Conservation (phyloP, 2,888 invertebrate genomes). For the Cordilura impudica region DNA sequence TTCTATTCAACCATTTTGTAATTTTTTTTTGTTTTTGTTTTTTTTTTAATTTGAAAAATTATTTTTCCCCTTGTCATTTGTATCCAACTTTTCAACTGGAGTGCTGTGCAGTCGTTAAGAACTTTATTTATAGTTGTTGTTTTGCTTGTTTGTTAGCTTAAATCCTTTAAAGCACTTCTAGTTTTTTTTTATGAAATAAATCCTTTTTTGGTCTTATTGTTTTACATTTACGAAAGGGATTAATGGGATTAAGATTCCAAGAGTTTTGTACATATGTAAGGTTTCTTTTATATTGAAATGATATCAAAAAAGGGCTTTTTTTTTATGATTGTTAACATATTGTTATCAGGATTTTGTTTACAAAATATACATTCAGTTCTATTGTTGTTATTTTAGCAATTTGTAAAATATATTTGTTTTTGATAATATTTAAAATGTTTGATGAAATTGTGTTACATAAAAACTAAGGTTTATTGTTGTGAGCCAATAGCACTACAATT, state of each 20-base stretch:
- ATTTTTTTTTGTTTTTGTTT: background rate
- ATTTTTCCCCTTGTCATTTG: background rate
- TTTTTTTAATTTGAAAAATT: too few species aligned
- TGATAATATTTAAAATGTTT: too few species aligned
- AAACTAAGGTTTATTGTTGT: too few species aligned
- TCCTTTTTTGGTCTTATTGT: background rate
- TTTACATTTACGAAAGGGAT: conserved; percentile 31
- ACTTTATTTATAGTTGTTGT: background rate
- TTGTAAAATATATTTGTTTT: background rate
- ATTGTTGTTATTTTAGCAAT: background rate
- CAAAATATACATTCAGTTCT: background rate
- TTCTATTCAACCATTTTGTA: background rate
- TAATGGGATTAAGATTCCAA: conserved; percentile 27
- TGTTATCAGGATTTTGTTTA: background rate
- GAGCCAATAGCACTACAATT: too few species aligned
- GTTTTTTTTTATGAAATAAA: background rate
- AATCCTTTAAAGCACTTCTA: conserved; percentile 1
- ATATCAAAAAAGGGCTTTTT: background rate
- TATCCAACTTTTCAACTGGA: background rate
- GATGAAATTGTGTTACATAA: too few species aligned
- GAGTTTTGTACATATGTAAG: conserved; percentile 37
- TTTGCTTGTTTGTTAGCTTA: background rate
- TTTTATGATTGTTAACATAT: background rate
- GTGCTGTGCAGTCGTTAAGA: too few species aligned
- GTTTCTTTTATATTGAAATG: conserved; percentile 10